Evolutionary conservation across 2,888 invertebrate genomes (phyloP).

Genomic region (Ochropacha duplaris): DNA sequence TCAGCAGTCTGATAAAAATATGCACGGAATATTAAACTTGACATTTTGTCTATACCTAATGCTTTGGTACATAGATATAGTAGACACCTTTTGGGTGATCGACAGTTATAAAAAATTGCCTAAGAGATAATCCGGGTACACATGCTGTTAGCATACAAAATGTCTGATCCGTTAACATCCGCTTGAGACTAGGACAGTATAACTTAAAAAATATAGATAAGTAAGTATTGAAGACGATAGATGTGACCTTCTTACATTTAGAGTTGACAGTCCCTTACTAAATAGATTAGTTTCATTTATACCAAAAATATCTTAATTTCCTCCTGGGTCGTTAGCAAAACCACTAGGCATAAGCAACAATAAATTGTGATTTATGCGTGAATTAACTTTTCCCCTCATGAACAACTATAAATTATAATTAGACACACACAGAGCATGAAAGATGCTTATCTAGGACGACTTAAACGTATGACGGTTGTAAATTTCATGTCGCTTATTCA

Average conservation of each 20-base stretch:
- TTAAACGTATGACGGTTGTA: slow-evolving; percentile 74
- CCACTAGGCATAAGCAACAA: neutral
- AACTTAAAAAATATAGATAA: neutral
- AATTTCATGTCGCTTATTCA: slow-evolving; percentile 79
- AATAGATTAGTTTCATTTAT: neutral
- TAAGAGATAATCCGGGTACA: slow-evolving; percentile 4
- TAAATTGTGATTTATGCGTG: neutral
- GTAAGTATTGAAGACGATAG: neutral
- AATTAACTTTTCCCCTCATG: slow-evolving; percentile 10
- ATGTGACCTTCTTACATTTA: neutral
- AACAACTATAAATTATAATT: slow-evolving; percentile 29
- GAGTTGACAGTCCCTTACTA: neutral
- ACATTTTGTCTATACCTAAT: neutral
- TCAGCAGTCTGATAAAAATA: no score
- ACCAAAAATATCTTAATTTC: neutral
- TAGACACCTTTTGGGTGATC: neutral
- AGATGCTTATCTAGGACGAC: slow-evolving; percentile 62
- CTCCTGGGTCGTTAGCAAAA: neutral
- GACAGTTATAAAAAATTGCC: neutral
- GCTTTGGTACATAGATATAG: neutral
- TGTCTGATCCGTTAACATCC: neutral
- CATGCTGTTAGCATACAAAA: neutral
- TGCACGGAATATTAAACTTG: no score
- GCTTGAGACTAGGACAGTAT: neutral
- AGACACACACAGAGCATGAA: slow-evolving; percentile 43